These are phyloP conservation scores for Zeuzera pyrina DNA, from an alignment of 2,888 invertebrate species.

Conservation along the genomic window DNA sequence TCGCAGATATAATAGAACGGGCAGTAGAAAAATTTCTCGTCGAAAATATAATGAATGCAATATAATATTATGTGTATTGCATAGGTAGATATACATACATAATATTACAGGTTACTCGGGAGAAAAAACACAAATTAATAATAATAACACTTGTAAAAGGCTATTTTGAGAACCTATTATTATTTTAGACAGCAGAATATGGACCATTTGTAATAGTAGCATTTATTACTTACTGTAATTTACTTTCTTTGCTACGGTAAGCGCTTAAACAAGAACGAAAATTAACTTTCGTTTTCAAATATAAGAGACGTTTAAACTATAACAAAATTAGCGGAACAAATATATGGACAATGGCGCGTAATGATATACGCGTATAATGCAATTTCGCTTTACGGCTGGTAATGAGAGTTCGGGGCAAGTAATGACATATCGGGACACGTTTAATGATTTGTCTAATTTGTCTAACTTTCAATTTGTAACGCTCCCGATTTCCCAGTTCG, in stretches of 20 bases:
- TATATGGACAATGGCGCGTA: conserved; percentile 14
- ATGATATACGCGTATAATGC: conserved; percentile 6
- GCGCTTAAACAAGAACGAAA: conserved; percentile 5
- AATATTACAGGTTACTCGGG: no score
- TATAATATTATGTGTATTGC: no score
- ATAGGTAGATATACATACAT: no score
- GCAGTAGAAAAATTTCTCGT: no score
- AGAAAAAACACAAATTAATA: no score
- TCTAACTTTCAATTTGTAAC: conserved; percentile 23
- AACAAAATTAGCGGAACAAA: conserved; percentile 16
- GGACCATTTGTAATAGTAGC: no score
- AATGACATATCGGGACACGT: conserved; percentile 16
- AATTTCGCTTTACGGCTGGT: conserved; percentile 3
- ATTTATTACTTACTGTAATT: conserved; percentile 6
- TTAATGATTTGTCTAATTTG: conserved; percentile 32
- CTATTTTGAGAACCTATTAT: no score
- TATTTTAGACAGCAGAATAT: no score
- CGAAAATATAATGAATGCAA: no score
- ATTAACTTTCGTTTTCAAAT: conserved; percentile 18
- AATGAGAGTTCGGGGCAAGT: neutral
- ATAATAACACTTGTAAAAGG: no score
- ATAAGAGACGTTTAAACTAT: conserved; percentile 6
- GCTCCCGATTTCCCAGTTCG: conserved; percentile 44
- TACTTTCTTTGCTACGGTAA: conserved; percentile 7
- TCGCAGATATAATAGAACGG: no score